Conservation (phyloP, 2,113 vertebrate genomes). For the Geococcyx californianus region DNA sequence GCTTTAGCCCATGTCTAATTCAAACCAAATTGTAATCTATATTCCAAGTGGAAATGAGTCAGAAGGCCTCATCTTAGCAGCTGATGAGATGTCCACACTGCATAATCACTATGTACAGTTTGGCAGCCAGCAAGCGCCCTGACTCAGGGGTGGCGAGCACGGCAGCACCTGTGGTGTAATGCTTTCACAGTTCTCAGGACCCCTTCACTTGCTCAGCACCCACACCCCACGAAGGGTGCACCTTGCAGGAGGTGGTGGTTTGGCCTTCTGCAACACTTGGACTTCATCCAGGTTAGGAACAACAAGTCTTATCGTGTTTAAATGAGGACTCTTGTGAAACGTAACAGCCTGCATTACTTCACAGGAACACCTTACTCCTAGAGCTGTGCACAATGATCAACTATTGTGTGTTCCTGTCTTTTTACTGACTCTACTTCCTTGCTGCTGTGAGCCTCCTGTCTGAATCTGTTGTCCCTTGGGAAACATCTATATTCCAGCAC, state of each 20-base stretch:
- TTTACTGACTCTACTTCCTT: neutral
- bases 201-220: neutral
- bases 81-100: slow-evolving; percentile 27
- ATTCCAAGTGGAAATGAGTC: slow-evolving; percentile 47
- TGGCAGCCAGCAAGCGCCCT: neutral
- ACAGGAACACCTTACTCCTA: neutral
- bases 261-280: neutral
- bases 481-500: neutral
- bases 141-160: neutral
- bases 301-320: accelerated
- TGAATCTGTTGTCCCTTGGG: neutral
- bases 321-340: neutral
- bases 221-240: accelerated
- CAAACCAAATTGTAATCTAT: slow-evolving; percentile 44
- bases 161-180: neutral
- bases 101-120: neutral
- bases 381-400: neutral
- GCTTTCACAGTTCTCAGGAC: accelerated
- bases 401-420: neutral
- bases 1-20: slow-evolving; percentile 31
- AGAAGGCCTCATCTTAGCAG: slow-evolving; percentile 34
- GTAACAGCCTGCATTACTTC: accelerated
- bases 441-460: neutral
- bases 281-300: neutral
- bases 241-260: neutral